These are phyloP conservation scores for Neosalanx taihuensis DNA, from an alignment of 2,797 vertebrate genomes.

Conservation along the genomic window DNA sequence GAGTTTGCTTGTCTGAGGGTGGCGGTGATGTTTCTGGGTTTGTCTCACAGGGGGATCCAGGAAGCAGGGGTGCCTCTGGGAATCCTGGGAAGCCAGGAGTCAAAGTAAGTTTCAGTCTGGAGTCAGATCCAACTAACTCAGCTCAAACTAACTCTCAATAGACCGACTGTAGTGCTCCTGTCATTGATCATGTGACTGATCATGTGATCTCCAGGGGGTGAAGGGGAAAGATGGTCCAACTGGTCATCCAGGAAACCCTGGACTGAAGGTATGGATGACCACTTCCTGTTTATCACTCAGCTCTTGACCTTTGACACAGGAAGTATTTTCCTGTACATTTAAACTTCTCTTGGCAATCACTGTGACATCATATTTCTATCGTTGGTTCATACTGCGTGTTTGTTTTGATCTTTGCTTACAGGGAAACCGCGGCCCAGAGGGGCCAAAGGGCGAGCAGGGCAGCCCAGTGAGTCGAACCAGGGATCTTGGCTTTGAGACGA, in stretches of 20 bases:
- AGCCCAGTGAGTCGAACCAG: slow-evolving; percentile 50
- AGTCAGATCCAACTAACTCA: background rate
- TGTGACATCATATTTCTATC: no score
- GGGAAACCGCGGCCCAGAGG: slow-evolving; percentile 66
- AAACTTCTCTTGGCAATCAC: no score
- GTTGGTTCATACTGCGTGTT: slow-evolving; percentile 14
- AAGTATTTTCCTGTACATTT: background rate
- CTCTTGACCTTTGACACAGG: no score
- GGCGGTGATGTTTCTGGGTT: background rate
- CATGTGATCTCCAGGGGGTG: slow-evolving; percentile 59
- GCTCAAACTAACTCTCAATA: background rate
- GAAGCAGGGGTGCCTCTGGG: slow-evolving; percentile 59
- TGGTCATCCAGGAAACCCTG: slow-evolving; percentile 55
- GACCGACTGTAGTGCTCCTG: background rate
- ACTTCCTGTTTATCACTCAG: background rate
- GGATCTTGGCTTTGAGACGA: background rate
- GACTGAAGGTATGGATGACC: slow-evolving; percentile 60
- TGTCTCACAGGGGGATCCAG: slow-evolving; percentile 64
- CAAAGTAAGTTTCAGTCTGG: slow-evolving; percentile 53
- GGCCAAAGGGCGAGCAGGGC: slow-evolving; percentile 62
- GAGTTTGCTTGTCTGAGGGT: background rate
- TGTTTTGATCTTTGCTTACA: slow-evolving; percentile 34
- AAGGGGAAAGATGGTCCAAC: slow-evolving; percentile 61
- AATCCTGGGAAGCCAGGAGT: slow-evolving; percentile 60
- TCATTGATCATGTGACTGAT: background rate